These are phyloP conservation scores for Mus musculus DNA, from an alignment of 2,113 vertebrate genomes.

Conservation along the genomic window GRCm39 chr10:42140001-42140500, in stretches of 20 bases:
- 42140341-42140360: neutral
- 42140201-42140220: no score
- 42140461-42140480: neutral
- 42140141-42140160: neutral
- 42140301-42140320: neutral
- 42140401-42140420: neutral
- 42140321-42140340: neutral
- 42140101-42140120: neutral
- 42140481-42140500: neutral
- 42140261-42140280: neutral
- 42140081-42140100: neutral
- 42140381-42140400: neutral
- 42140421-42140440: no score
- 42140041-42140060: neutral
- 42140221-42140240: no score
- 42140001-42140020: constrained; percentile 8
- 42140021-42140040: constrained; percentile 25
- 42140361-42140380: neutral
- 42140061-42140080: neutral
- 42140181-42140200: neutral
- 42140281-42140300: neutral
- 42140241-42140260: neutral
- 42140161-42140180: neutral
- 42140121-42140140: neutral
- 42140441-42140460: neutral